Conservation (phyloP, 2,113 vertebrate species). For the Stictonetta naevosa region DNA sequence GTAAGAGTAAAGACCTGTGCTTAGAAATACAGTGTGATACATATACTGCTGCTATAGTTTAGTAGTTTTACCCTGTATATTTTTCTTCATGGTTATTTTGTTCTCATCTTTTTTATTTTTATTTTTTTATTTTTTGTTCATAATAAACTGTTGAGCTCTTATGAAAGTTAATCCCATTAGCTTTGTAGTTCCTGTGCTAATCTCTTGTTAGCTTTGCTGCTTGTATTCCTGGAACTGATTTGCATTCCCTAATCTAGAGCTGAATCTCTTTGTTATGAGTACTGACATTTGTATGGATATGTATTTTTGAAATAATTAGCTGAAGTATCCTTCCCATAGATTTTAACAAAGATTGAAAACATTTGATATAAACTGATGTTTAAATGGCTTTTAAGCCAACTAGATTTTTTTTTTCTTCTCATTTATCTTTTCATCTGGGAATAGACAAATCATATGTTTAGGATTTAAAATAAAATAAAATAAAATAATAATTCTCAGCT, state of each 20-base stretch:
- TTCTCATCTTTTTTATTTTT: neutral
- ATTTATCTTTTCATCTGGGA: neutral
- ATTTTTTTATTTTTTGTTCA: neutral
- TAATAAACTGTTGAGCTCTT: conserved; percentile 46
- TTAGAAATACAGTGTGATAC: neutral
- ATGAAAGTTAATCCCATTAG: conserved; percentile 66
- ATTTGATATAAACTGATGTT: conserved; percentile 6
- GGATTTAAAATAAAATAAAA: no score
- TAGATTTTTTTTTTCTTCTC: neutral
- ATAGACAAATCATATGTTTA: neutral
- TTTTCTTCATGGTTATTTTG: neutral
- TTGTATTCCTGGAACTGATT: conserved; percentile 47
- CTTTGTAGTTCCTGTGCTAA: conserved; percentile 39
- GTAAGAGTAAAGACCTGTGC: neutral
- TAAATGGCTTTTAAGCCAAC: conserved; percentile 9
- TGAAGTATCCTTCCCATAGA: neutral
- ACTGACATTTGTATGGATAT: conserved; percentile 20
- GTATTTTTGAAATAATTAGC: conserved; percentile 44
- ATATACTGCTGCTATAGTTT: neutral
- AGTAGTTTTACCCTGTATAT: neutral
- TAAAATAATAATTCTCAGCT: no score
- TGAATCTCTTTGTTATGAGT: conserved; percentile 40
- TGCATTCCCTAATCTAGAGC: conserved; percentile 63
- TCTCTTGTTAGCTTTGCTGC: conserved; percentile 57
- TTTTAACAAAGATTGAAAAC: neutral